Conservation (phyloP, 2,797 vertebrate genomes). For the Aulostomus chinensis region DNA sequence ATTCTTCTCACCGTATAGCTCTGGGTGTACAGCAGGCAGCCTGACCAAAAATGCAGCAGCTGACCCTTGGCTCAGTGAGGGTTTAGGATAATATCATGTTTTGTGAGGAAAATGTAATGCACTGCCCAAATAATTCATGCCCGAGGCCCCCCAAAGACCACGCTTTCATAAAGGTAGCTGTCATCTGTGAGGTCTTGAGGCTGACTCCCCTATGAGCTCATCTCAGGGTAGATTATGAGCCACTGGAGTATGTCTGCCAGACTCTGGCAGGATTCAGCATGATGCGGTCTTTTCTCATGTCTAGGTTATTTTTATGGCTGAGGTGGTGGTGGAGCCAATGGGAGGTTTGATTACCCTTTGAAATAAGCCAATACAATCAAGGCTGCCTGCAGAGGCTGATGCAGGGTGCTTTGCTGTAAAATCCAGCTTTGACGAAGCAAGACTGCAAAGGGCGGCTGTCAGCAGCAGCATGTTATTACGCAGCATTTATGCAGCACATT, state of each 20-base stretch:
- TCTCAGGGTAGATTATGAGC: conserved; percentile 33
- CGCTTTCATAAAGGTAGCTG: conserved; percentile 41
- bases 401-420: conserved; percentile 8
- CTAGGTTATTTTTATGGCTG: conserved; percentile 50
- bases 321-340: conserved; percentile 35
- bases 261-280: conserved; percentile 30
- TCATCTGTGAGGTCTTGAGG: conserved; percentile 29
- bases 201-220: conserved; percentile 40
- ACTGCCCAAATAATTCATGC: conserved; percentile 8
- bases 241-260: conserved; percentile 26
- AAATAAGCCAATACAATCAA: conserved; percentile 46
- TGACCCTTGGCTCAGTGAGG: neutral
- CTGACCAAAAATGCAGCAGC: conserved; percentile 1
- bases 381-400: conserved; percentile 27
- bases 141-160: conserved; percentile 11
- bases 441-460: conserved; percentile 17
- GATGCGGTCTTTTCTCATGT: conserved; percentile 42
- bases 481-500: conserved; percentile 29
- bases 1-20: conserved; percentile 12
- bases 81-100: conserved; percentile 6
- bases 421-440: conserved; percentile 22
- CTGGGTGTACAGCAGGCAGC: conserved; percentile 1
- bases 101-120: conserved; percentile 5
- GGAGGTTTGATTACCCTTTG: conserved; percentile 41
- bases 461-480: conserved; percentile 29